Conservation (phyloP, 2,888 invertebrate species). For the Belgica antarctica region DNA sequence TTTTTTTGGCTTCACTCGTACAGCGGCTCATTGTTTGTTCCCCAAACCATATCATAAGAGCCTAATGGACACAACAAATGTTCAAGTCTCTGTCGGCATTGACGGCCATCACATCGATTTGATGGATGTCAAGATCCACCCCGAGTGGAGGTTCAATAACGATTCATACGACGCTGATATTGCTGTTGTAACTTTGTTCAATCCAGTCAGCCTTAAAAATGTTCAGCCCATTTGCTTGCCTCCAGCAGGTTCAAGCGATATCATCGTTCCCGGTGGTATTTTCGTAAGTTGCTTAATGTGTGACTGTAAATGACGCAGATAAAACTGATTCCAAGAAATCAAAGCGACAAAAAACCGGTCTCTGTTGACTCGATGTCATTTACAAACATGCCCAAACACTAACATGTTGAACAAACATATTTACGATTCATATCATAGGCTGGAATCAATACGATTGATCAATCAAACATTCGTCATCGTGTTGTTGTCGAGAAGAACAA, state of each 20-base stretch:
- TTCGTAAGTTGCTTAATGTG: neutral
- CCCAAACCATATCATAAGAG: neutral
- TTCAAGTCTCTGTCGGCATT: neutral
- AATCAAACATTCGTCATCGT: neutral
- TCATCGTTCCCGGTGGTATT: neutral
- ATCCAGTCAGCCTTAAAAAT: neutral
- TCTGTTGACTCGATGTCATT: no score
- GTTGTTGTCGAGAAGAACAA: neutral
- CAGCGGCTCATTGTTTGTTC: neutral
- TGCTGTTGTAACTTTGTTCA: neutral
- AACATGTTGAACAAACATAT: neutral
- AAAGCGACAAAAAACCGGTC: neutral
- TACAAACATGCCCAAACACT: neutral
- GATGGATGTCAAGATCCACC: constrained; percentile 6
- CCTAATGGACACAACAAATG: neutral
- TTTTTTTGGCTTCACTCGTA: neutral
- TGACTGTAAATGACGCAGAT: no score
- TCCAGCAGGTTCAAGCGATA: neutral
- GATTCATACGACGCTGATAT: neutral
- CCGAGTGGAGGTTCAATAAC: constrained; percentile 10
- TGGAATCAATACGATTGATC: neutral
- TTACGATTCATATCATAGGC: neutral
- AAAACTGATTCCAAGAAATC: neutral
- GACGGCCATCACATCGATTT: neutral
- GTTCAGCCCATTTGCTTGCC: neutral